Evolutionary conservation across 2,888 invertebrate species (phyloP).

Genomic region (Diaprepes abbreviatus): DNA sequence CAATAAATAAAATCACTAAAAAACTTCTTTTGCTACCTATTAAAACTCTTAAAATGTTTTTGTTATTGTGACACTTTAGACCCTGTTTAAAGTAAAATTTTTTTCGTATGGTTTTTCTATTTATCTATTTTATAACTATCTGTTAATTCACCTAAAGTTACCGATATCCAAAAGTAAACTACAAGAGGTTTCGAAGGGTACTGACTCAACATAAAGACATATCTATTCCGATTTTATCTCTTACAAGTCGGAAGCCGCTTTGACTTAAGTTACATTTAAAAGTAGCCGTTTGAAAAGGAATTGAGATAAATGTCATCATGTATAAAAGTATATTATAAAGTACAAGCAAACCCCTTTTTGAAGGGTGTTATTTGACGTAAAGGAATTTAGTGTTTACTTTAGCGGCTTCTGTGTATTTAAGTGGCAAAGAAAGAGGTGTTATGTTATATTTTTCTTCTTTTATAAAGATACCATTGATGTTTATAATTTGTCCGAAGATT

Average conservation of each 20-base stretch:
- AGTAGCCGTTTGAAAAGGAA: conserved; percentile 25
- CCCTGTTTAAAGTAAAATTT: no score
- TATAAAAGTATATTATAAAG: conserved; percentile 13
- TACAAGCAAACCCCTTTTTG: conserved; percentile 27
- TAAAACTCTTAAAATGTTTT: no score
- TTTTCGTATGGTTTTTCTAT: no score
- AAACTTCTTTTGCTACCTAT: no score
- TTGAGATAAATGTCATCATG: conserved; percentile 21
- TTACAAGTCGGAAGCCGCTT: conserved; percentile 19
- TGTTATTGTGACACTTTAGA: no score
- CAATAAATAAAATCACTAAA: no score
- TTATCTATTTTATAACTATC: conserved; percentile 1
- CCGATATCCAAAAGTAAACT: conserved; percentile 6
- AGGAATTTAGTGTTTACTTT: conserved; percentile 24
- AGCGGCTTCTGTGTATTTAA: conserved; percentile 28
- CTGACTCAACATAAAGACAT: conserved; percentile 19
- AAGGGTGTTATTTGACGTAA: conserved; percentile 20
- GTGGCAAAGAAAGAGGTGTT: not conserved
- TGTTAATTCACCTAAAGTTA: conserved; percentile 5
- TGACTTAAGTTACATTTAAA: conserved; percentile 19
- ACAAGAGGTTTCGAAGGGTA: conserved; percentile 11
- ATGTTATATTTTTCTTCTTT: not conserved
- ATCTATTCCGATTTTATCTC: conserved; percentile 30
- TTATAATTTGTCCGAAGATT: conserved; percentile 16
- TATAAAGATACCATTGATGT: conserved; percentile 20